phyloP scores from a whole-genome alignment of 2,113 vertebrate genomes.

The Bucco capensis region DNA sequence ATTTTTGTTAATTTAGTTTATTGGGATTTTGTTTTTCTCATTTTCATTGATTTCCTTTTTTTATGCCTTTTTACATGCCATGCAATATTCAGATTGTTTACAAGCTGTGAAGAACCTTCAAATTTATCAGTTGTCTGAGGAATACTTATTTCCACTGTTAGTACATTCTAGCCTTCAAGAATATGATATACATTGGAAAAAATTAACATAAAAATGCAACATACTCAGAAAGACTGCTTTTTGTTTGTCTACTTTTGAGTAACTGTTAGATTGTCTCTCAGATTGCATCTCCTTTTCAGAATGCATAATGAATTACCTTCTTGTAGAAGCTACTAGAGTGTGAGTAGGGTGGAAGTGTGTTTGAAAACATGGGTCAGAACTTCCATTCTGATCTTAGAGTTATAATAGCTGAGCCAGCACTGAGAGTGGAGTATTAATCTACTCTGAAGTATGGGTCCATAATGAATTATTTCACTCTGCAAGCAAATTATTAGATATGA shows the following conservation, averaged over 20 bases:
- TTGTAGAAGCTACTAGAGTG: background rate
- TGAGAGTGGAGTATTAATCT: too few relatives aligned
- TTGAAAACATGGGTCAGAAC: background rate
- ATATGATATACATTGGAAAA: background rate
- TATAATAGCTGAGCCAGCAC: background rate
- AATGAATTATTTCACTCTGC: background rate
- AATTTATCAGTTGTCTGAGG: too few relatives aligned
- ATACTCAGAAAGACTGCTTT: background rate
- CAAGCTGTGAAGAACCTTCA: background rate
- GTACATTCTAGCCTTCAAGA: background rate
- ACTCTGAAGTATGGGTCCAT: background rate
- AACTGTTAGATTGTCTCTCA: background rate
- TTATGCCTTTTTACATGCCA: constrained; percentile 2
- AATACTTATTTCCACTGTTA: background rate
- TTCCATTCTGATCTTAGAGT: background rate
- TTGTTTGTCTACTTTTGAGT: too few relatives aligned
- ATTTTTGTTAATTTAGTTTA: constrained; percentile 73
- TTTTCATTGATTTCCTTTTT: constrained; percentile 55
- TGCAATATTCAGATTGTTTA: constrained; percentile 48
- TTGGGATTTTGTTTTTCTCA: constrained; percentile 71
- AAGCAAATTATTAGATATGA: background rate
- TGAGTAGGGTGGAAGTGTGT: background rate
- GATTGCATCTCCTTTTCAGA: background rate
- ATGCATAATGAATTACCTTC: background rate
- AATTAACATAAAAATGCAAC: background rate